Conservation (phyloP, 2,888 invertebrate species). For the Catocala fraxini region DNA sequence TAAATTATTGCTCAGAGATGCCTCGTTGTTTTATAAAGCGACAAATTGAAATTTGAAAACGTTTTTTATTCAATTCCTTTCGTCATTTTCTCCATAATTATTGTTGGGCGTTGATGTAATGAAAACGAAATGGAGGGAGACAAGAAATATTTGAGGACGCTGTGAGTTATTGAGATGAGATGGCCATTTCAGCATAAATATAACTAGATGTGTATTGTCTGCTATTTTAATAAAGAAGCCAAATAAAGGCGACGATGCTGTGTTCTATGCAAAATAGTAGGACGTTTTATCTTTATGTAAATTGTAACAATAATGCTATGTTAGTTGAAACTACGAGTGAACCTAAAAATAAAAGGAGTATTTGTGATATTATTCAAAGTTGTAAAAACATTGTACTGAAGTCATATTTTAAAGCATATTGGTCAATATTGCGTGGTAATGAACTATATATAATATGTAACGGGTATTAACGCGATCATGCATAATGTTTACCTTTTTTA, state of each 20-base stretch:
- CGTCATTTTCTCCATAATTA: conserved; percentile 10
- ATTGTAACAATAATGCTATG: too few relatives aligned
- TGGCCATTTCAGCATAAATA: neutral
- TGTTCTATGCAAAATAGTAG: too few relatives aligned
- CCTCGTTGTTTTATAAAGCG: conserved; percentile 32
- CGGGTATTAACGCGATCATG: too few relatives aligned
- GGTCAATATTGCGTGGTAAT: too few relatives aligned
- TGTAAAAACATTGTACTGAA: too few relatives aligned
- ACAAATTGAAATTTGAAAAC: conserved; percentile 45
- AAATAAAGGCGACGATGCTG: neutral
- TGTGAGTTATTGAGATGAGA: conserved; percentile 4
- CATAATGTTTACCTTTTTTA: too few relatives aligned
- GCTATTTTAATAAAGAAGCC: neutral
- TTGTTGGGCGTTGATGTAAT: conserved; percentile 16
- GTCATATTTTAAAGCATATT: too few relatives aligned
- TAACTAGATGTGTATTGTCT: neutral
- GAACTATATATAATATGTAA: too few relatives aligned
- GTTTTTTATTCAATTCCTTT: conserved; percentile 29
- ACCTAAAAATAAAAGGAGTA: too few relatives aligned
- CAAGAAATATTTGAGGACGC: conserved; percentile 11
- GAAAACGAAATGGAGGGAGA: conserved; percentile 11
- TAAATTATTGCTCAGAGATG: conserved; percentile 43
- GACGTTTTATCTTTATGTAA: too few relatives aligned
- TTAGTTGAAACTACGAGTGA: too few relatives aligned
- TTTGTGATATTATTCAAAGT: too few relatives aligned